Conservation (phyloP, 2,888 invertebrate species). For the Papilio protenor region DNA sequence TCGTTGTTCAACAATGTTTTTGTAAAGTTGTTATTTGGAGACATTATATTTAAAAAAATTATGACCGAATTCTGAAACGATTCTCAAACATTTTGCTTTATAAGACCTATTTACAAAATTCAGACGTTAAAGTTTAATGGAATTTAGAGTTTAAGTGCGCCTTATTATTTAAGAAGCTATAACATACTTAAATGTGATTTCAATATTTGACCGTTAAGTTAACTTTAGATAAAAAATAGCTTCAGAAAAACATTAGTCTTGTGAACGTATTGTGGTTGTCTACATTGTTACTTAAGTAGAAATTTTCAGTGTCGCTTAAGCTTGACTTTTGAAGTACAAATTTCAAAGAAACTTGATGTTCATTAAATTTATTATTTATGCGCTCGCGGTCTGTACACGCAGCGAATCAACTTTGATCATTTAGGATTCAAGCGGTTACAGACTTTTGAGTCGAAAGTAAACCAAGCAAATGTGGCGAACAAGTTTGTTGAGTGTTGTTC, state of each 20-base stretch:
- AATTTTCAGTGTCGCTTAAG: neutral
- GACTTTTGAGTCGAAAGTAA: constrained; percentile 7
- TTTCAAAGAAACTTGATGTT: constrained; percentile 60
- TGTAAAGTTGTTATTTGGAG: constrained; percentile 43
- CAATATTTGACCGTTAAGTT: neutral
- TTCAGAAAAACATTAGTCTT: neutral
- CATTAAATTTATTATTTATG: constrained; percentile 66
- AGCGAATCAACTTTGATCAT: constrained; percentile 60
- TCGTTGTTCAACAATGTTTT: constrained; percentile 67
- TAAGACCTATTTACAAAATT: neutral
- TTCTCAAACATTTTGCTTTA: too few relatives aligned
- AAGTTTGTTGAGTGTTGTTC: neutral
- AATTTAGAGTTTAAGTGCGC: too few relatives aligned
- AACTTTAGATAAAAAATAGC: neutral
- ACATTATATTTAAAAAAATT: neutral
- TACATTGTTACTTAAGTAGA: neutral
- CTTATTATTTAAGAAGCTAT: too few relatives aligned
- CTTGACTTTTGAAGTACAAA: constrained; percentile 36
- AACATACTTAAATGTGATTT: too few relatives aligned
- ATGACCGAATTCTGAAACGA: too few relatives aligned
- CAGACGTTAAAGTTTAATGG: neutral
- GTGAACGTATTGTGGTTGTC: neutral
- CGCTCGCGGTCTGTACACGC: constrained; percentile 62
- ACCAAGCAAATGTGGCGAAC: constrained; percentile 4
- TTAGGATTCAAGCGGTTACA: constrained; percentile 46